Evolutionary conservation across 2,888 invertebrate species (phyloP), one percentile per base, ranked within the genome.

Genomic region (Dasypolia templi): DNA sequence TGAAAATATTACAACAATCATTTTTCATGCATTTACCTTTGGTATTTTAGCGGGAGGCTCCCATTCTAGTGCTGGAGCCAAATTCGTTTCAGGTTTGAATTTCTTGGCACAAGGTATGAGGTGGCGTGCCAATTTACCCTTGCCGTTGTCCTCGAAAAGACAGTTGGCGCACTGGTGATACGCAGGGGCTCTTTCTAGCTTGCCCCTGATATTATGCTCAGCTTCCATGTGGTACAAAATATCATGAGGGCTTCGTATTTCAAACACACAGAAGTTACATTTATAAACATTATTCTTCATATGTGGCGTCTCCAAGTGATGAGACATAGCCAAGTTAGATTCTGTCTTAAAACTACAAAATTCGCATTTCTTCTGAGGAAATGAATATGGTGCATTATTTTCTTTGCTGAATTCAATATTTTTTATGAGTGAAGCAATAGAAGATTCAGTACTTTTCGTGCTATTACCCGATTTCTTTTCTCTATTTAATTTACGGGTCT

Each of bases 11-110:
- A 59, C 3, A 32, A 19, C 5, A 32, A 44, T 26, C 6, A 26
- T n/a, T 19, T n/a, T n/a, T 39, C 7, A 71, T 89, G 46, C n/a
- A 39, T 53, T 61, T 75, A 98, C 97, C 95, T 98, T 97, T 79
- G 99, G 98, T 94, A 99, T 98, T 94, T 99, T 99, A 7, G 99
- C 99, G 1, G 99, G 99, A 2, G 99, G 99, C 90, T 99, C 99
- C 98, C 98, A 99, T 90, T 99, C 99, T 2, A 97, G 95, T 0
- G 99, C 98, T 9, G 99, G 99, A 85, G 98, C 97, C 87, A 98
- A 96, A 94, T 99, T 99, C 62, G 97, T 95, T 83, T 98, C 98
- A 0, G 98, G 98, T 92, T 98, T 98, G 94, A 98, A 99, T 91
- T 98, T 98, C 93, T 99, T 98, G 58, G 97, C 97, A 94, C 99